Evolutionary conservation across 2,797 vertebrate genomes (phyloP), one percentile per base, ranked within the genome.

Genomic region (Chromis chromis): DNA sequence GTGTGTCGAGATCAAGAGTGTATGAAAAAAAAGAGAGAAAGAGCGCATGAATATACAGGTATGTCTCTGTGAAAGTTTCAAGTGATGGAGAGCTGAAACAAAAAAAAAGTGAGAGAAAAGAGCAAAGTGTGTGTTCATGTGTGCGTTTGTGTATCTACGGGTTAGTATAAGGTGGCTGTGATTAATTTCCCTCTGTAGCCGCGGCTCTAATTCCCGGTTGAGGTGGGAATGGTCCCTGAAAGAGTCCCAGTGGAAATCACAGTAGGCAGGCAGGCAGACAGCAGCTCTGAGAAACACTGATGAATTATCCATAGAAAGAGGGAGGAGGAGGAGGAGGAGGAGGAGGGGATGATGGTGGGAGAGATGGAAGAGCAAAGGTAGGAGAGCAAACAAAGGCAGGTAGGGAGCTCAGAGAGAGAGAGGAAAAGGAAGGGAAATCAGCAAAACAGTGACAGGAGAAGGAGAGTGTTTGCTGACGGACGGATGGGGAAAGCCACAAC

Each of bases 231-330:
- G 83, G 88, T 88, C 90, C 86, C 90, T 86, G 82, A 92, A 93
- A 90, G 74, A 81, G 88, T 94, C 94, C 93, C 92, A 54, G 90
- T 94, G 93, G 94, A 94, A 95, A 94, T 94, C 91, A 94, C 86
- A 81, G 84, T 55, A 86, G 85, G 90, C 89, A 92, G 85, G 84
- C 81, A 84, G 81, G 83, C 86, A 89, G 90, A 88, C 91, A 87
- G 88, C 84, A 79, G 85, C 86, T 85, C 88, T 87, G 88, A 91
- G 90, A 89, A 94, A 90, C 87, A 90, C 88, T 93, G 91, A 94
- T 94, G 92, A 94, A 94, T 94, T 93, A 94, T 94, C 93, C 92
- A 94, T 93, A 71, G 80, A 71, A 58, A 61, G 61, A 28, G 59
- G 55, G 27, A 49, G 58, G 46, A n/a, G n/a, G n/a, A n/a, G 27